Evolutionary conservation across 2,888 invertebrate genomes (phyloP), one percentile per base, ranked within the genome.

Genomic region (Netelia fuscicornis): DNA sequence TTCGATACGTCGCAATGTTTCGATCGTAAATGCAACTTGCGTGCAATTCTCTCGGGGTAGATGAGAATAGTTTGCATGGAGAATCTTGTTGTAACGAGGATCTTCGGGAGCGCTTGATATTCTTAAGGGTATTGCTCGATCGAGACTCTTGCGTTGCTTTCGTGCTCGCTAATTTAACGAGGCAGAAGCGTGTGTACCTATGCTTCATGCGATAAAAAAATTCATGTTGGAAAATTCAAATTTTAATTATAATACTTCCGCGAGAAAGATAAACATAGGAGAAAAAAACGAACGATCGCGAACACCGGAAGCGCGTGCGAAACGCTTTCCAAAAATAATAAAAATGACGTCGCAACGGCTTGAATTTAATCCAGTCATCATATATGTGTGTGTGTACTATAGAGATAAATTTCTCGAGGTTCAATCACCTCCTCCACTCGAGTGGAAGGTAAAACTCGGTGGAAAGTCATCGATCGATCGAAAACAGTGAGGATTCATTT

Each of bases 191-290:
- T 30, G 30, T 17, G 17, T 17, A 17, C 17, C 17, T 30, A 30
- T 30, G 30, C 17, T 5, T 30, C 5, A 30, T 30, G 6, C 30
- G 30, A 5, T 30, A 5, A 30, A 30, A 30, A 30, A 30, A 30
- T 3, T 30, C 30, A 30, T 5, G 30, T 30, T 30, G 30, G 5
- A 30, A 30, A 30, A 30, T 30, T 30, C 30, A 5, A 30, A 30
- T 30, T 2, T 30, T 75, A 48, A 75, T 84, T 71, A 17, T 17
- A 17, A n/a, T n/a, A 76, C 76, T 84, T 84, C 84, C 84, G 84
- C 23, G 67, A 44, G 70, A 65, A 20, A 44, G 70, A 54, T 42
- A n/a, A 62, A 58, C 58, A 76, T 20, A 54, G 54, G 11, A 25
- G 25, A 42, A 76, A 48, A 54, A 65, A 23, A 64, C 20, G 67